Percentiles rank a stretch among this genome's conserved stretches.
phyloP scores from a whole-genome alignment of 2,888 invertebrate species.

The Anoncus sp. region DNA sequence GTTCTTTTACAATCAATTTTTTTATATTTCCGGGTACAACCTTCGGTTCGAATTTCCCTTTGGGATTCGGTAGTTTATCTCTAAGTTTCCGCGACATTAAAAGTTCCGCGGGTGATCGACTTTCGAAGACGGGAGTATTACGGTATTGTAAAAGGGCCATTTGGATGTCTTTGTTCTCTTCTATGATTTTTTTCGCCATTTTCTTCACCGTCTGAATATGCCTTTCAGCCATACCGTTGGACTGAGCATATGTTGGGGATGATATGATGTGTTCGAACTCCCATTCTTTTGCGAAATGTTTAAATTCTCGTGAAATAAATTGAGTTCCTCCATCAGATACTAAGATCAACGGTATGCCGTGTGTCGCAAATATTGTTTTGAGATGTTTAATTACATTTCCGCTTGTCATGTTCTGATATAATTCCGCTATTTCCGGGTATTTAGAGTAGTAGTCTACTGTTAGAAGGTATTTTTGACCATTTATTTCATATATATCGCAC shows the following conservation, averaged over 20 bases:
- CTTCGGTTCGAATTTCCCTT: too few relatives aligned
- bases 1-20: too few relatives aligned
- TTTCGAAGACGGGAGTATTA: too few relatives aligned
- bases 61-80: too few relatives aligned
- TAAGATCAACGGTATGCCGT: constrained; percentile 47
- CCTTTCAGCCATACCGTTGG: constrained; percentile 54
- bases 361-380: constrained; percentile 49
- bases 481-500: constrained; percentile 54
- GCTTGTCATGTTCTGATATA: constrained; percentile 19
- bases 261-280: constrained; percentile 59
- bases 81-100: too few relatives aligned
- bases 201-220: constrained; percentile 53
- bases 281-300: constrained; percentile 48
- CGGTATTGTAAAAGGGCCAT: too few relatives aligned
- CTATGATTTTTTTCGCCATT: too few relatives aligned
- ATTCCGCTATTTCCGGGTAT: constrained; percentile 21
- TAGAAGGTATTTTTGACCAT: constrained; percentile 50
- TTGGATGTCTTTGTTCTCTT: too few relatives aligned
- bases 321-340: constrained; percentile 59
- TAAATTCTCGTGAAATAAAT: constrained; percentile 56
- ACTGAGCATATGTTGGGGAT: constrained; percentile 53
- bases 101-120: too few relatives aligned
- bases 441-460: constrained; percentile 55
- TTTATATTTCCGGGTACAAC: too few relatives aligned
- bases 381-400: constrained; percentile 9